Base-by-base conservation (phyloP, 35 echinoderm and acorn worm species). In the Lytechinus variegatus region DNA sequence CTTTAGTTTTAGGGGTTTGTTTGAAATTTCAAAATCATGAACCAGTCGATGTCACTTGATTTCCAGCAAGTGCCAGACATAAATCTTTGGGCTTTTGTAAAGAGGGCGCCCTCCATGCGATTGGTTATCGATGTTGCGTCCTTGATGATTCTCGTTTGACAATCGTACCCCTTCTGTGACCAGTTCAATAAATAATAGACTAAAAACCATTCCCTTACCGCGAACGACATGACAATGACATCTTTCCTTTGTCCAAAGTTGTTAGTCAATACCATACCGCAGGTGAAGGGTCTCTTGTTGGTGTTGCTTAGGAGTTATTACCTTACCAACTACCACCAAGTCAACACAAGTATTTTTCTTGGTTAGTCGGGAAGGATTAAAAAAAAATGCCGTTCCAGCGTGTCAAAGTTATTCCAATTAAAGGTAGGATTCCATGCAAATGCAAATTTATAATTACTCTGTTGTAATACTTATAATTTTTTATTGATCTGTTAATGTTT, bases 251-350 rank as follows among this genome's bases (percentile, higher is more conserved):
- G 66, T 79, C 66, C 66, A 6, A 79, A n/a, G 14, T 79, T 79
- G 66, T 79, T 79, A 79, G 66, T 79, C 66, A 24, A 79, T 79
- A 79, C 4, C 66, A n/a, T 24, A 6, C 66, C 4, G 66, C n/a
- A 79, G 66, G 19, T 79, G 66, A 24, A 6, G 21, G 8, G 66
- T 24, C 66, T 79, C 66, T 24, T 79, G 66, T 79, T 79, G 21
- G 66, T 79, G 66, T 79, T 79, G 66, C 66, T 79, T 79, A 79
- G 66, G 66, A 79, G 66, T 79, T 79, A 79, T 79, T 79, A 79
- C 66, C 66, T n/a, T 79, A 79, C 3, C 66, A 79, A 79, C 66
- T 79, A 8, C 21, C 21, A 7, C 6, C 19, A 24, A 19, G 19
- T 79, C 66, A 79, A 79, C 66, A 79, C 66, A 58, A 79, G 66